These are phyloP conservation scores for Acestrorhynchus altus DNA, from an alignment of 2,797 vertebrate genomes.

Conservation along the genomic window DNA sequence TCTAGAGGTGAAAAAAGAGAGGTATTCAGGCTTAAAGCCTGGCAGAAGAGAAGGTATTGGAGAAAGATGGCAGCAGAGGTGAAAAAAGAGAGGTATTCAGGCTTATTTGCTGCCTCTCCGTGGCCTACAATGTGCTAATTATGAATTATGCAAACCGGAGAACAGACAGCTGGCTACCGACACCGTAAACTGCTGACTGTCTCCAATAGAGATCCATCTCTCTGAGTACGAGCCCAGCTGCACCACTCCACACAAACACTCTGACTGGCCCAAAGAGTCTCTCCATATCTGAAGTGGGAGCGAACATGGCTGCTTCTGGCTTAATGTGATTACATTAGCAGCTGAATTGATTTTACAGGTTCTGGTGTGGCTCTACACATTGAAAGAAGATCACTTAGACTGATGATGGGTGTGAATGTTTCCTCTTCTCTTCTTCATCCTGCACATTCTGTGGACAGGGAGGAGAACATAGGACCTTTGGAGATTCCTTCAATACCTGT, in stretches of 20 bases:
- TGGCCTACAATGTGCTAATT: not conserved
- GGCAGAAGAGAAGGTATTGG: not conserved
- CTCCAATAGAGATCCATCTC: not conserved
- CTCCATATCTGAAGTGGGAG: not conserved
- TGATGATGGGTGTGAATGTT: not conserved
- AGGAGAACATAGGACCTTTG: no score
- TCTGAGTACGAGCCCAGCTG: conserved; percentile 10
- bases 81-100: not conserved
- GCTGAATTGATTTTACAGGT: not conserved
- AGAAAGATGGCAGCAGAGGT: not conserved
- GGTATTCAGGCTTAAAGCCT: not conserved
- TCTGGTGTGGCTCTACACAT: not conserved
- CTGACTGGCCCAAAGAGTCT: conserved; percentile 3
- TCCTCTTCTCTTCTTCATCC: not conserved
- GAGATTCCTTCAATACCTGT: no score
- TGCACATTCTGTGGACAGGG: no score
- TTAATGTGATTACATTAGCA: not conserved
- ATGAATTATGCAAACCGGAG: conserved; percentile 22
- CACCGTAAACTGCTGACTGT: conserved; percentile 16
- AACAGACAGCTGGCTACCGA: not conserved
- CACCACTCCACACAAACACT: not conserved
- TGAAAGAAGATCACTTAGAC: not conserved
- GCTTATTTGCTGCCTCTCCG: not conserved
- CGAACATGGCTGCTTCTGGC: not conserved
- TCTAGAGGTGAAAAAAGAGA: not conserved